Percentiles rank a stretch among this genome's conserved stretches.
Evolutionary conservation across 2,113 vertebrate genomes (phyloP).

Genomic region (Cyphomyrus plagiostoma): DNA sequence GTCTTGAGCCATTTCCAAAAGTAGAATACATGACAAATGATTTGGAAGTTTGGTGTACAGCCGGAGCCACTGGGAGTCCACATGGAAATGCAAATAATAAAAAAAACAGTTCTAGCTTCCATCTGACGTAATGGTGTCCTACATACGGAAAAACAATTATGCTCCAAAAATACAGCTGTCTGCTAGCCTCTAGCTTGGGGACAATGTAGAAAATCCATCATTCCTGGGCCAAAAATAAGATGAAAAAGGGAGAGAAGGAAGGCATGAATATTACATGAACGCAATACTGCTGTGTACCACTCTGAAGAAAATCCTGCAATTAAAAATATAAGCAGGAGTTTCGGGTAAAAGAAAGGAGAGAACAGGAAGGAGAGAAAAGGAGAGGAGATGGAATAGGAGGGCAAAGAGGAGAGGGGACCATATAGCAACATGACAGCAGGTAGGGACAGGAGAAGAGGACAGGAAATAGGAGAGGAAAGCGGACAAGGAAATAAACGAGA

Average conservation of each 20-base stretch:
- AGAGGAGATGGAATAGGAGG: neutral
- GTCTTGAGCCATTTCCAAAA: neutral
- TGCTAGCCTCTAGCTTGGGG: conserved; percentile 14
- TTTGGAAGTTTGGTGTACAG: neutral
- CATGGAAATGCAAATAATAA: conserved; percentile 19
- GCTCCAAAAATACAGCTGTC: conserved; percentile 47
- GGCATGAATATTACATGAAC: neutral
- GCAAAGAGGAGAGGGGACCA: neutral
- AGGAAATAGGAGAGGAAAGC: neutral
- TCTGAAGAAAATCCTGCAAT: neutral
- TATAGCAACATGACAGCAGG: neutral
- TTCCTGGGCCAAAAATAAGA: neutral
- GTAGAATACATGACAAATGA: neutral
- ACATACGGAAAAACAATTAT: conserved; percentile 50
- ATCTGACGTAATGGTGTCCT: conserved; percentile 40
- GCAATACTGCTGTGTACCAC: neutral
- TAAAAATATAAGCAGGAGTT: neutral
- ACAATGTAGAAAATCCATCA: neutral
- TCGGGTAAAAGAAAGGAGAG: neutral
- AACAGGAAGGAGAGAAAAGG: neutral
- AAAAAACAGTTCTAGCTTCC: conserved; percentile 20
- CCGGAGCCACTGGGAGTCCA: neutral
- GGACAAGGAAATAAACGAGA: neutral
- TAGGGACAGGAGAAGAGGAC: neutral
- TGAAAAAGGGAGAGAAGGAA: neutral